Percentiles rank a stretch among this genome's conserved stretches.
Evolutionary conservation across 1,140 invertebrate species (phyloP).

Genomic region (Coptotermes formosanus): DNA sequence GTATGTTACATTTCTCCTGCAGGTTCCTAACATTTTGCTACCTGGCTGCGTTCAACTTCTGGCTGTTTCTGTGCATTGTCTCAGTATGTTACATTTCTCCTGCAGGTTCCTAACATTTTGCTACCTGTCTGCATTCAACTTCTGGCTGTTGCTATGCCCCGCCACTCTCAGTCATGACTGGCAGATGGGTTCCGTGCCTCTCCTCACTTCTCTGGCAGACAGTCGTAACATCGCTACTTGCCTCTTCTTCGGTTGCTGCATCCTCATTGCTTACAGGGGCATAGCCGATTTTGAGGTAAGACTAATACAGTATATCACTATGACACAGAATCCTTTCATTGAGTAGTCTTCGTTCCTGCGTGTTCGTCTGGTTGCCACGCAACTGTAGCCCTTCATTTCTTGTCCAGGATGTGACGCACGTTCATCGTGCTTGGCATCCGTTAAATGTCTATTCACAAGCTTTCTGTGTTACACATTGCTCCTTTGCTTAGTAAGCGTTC

Average conservation of each 20-base stretch:
- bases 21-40: too few relatives aligned
- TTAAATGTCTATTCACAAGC: too few relatives aligned
- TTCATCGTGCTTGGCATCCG: too few relatives aligned
- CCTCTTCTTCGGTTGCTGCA: constrained; percentile 60
- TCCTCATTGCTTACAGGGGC: constrained; percentile 60
- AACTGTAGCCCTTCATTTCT: too few relatives aligned
- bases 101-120: constrained; percentile 71
- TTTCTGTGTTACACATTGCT: too few relatives aligned
- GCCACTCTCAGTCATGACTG: constrained; percentile 77
- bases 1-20: too few relatives aligned
- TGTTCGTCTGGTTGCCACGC: too few relatives aligned
- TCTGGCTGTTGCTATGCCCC: constrained; percentile 77
- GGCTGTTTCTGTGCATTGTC: too few relatives aligned
- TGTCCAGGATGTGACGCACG: too few relatives aligned
- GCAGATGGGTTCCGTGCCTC: constrained; percentile 83
- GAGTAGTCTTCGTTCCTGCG: not conserved
- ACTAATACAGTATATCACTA: not conserved
- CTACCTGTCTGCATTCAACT: constrained; percentile 60
- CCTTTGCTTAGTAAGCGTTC: too few relatives aligned
- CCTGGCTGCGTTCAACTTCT: too few relatives aligned
- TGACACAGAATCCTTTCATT: not conserved
- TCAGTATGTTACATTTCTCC: not conserved
- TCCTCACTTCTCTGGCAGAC: constrained; percentile 68
- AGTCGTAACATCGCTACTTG: constrained; percentile 68
- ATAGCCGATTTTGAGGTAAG: constrained; percentile 66